Conservation (phyloP, 2,797 vertebrate species). For the Lepilemur septentrionalis region DNA sequence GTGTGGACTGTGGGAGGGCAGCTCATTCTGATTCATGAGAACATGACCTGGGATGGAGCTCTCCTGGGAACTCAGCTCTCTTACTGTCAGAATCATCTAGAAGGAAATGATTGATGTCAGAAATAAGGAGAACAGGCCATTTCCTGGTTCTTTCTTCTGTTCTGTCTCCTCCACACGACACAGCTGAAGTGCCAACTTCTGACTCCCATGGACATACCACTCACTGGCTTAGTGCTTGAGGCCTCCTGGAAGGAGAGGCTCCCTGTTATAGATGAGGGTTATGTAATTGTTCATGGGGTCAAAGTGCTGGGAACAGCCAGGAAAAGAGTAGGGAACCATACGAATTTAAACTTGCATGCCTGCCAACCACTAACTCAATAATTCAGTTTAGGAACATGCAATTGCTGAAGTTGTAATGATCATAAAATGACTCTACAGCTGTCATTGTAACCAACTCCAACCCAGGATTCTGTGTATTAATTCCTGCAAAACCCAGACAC, state of each 20-base stretch:
- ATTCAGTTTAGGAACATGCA: neutral
- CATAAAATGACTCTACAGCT: neutral
- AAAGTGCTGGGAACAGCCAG: neutral
- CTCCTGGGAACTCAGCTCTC: neutral
- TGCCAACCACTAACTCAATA: neutral
- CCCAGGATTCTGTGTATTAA: neutral
- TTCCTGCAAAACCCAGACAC: conserved; percentile 4
- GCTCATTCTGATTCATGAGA: conserved; percentile 45
- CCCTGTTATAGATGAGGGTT: neutral
- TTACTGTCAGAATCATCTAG: conserved; percentile 36
- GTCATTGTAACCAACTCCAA: neutral
- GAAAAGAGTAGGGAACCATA: neutral
- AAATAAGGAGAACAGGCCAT: conserved; percentile 31
- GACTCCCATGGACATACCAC: neutral
- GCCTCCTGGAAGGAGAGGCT: neutral
- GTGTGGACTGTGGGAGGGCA: neutral
- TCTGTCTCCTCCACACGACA: neutral
- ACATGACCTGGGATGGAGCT: neutral
- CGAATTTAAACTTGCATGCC: neutral
- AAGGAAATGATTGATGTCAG: conserved; percentile 35
- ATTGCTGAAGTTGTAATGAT: neutral
- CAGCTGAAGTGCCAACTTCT: conserved; percentile 2
- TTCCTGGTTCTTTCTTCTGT: neutral
- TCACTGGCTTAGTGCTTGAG: neutral
- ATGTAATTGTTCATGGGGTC: neutral